phyloP scores from a whole-genome alignment of 2,888 invertebrate species.

The Lathronympha strigana region DNA sequence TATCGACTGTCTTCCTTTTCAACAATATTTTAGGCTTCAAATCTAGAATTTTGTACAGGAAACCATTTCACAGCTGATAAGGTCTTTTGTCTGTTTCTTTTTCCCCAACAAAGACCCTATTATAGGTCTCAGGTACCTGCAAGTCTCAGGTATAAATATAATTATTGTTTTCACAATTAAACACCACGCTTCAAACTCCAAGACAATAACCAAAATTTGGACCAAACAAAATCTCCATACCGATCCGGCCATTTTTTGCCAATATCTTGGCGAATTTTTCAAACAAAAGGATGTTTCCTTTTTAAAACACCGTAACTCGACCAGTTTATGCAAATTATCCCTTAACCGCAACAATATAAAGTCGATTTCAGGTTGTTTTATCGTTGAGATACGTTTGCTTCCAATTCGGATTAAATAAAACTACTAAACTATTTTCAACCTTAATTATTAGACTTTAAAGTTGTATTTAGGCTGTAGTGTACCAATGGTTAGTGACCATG shows the following conservation, averaged over 20 bases:
- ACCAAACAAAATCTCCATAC: slow-evolving; percentile 28
- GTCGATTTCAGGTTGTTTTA: not conserved
- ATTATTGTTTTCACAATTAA: not conserved
- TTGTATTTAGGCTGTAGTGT: not conserved
- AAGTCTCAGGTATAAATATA: no score
- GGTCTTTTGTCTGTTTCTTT: not conserved
- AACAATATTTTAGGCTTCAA: not conserved
- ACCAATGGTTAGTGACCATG: slow-evolving; percentile 22
- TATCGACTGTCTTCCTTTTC: no score
- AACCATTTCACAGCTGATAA: not conserved
- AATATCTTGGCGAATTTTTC: slow-evolving; percentile 50
- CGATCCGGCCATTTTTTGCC: slow-evolving; percentile 29
- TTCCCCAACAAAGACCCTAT: slow-evolving; percentile 1
- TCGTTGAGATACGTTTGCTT: slow-evolving; percentile 5
- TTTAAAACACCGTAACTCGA: slow-evolving; percentile 13
- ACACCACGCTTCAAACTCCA: slow-evolving; percentile 23
- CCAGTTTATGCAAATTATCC: not conserved
- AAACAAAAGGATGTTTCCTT: slow-evolving; percentile 54
- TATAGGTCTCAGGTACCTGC: not conserved
- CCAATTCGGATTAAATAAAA: slow-evolving; percentile 12
- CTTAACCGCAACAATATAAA: not conserved
- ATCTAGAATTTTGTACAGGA: not conserved
- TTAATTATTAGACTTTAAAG: not conserved
- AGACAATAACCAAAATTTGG: slow-evolving; percentile 19
- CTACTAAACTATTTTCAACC: not conserved